Evolutionary conservation across 2,888 invertebrate genomes (phyloP), one percentile per base, ranked within the genome.

Genomic region (Dilophus febrilis): DNA sequence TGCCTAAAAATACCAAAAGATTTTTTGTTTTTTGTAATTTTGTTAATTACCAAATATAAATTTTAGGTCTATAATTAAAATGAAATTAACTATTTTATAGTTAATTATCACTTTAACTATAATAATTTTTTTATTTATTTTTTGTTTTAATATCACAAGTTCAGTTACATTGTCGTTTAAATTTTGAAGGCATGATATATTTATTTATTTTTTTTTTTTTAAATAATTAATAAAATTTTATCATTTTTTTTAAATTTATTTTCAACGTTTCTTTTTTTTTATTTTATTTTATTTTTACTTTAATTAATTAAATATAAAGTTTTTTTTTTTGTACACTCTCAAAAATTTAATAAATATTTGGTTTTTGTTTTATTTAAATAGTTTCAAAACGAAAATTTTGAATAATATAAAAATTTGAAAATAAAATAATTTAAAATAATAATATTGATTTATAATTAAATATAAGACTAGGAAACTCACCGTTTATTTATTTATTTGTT

Each of bases 121-220:
- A 22, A 35, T 35, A 19, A 35, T 6, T 22, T 28, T 37, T 29
- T 37, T 39, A 39, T 41, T 35, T 42, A 45, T 44, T 41, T 41
- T 45, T 45, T 44, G 37, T 38, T 40, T 41, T 45, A 49, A 51
- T 61, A 61, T 61, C 61, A 60, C 60, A 60, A 60, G 58, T 58
- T 60, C 61, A 61, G 61, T 61, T 60, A 59, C 60, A 58, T 58
- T 55, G 58, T 61, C 46, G 48, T 36, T 55, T 54, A 50, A 53
- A 53, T 50, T 49, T 50, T 54, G 52, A 47, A 54, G 48, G 47
- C 48, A 47, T 40, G 38, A 40, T 38, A 38, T 37, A 34, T 41
- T 22, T 49, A 44, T 32, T 47, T 44, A 41, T 40, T 36, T 41
- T 35, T 42, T 46, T 22, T 37, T 45, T n/a, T 31, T 37, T 39